These are phyloP conservation scores for Magallana nippona DNA, from an alignment of 2,888 invertebrate species.

Conservation along the genomic window DNA sequence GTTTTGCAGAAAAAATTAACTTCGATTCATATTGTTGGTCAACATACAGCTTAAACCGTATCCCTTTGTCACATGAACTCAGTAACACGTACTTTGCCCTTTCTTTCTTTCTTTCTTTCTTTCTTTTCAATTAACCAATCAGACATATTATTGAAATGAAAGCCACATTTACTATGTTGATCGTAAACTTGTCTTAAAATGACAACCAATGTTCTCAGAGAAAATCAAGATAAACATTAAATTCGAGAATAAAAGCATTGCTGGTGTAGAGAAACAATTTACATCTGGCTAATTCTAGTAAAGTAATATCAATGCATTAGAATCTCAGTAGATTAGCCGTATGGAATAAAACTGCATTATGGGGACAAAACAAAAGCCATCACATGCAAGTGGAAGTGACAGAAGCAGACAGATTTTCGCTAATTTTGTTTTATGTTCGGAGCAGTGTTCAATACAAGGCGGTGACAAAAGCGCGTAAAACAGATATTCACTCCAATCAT, in stretches of 20 bases:
- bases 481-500: background rate
- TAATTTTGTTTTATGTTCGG: slow-evolving; percentile 5
- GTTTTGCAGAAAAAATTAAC: too few species aligned
- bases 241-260: background rate
- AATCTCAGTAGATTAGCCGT: slow-evolving; percentile 3
- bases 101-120: too few species aligned
- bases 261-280: slow-evolving; percentile 4
- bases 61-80: too few species aligned
- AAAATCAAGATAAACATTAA: too few species aligned
- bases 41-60: too few species aligned
- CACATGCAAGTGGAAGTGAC: slow-evolving; percentile 5
- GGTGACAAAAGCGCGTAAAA: slow-evolving; percentile 7
- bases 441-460: background rate
- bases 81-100: too few species aligned
- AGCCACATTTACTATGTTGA: too few species aligned
- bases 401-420: background rate
- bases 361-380: slow-evolving; percentile 12
- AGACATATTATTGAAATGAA: too few species aligned
- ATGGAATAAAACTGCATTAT: slow-evolving; percentile 1
- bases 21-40: too few species aligned
- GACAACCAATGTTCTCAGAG: too few species aligned
- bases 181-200: too few species aligned
- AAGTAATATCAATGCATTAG: background rate
- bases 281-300: slow-evolving; percentile 16
- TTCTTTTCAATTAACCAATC: too few species aligned